These are phyloP conservation scores for Melanargia galathea DNA, from an alignment of 2,888 invertebrate species.

Conservation along the genomic window DNA sequence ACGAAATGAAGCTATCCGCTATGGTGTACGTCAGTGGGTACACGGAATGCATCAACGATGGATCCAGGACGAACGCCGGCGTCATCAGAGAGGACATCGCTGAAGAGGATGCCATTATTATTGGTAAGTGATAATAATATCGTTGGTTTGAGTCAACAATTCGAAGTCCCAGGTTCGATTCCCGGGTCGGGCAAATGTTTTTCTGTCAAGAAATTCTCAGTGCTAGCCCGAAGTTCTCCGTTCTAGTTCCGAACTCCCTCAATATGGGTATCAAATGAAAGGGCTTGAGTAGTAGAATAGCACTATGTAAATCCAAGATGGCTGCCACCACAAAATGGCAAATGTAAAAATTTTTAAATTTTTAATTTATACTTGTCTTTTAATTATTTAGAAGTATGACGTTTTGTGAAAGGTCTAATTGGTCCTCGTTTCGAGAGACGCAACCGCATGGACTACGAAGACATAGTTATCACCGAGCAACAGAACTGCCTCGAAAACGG, in stretches of 20 bases:
- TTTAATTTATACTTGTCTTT: no score
- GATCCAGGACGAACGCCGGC: slow-evolving; percentile 78
- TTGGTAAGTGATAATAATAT: slow-evolving; percentile 52
- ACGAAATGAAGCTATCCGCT: slow-evolving; percentile 84
- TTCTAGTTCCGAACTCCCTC: not conserved
- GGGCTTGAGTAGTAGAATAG: no score
- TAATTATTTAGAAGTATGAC: not conserved
- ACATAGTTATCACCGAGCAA: slow-evolving; percentile 66
- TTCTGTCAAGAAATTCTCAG: not conserved
- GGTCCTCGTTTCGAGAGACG: slow-evolving; percentile 70
- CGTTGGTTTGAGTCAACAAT: not conserved
- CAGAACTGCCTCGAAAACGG: slow-evolving; percentile 67
- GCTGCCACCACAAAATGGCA: no score
- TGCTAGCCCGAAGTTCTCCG: not conserved
- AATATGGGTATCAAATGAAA: no score
- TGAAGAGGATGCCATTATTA: slow-evolving; percentile 69
- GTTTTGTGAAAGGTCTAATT: slow-evolving; percentile 51
- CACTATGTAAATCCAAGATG: no score
- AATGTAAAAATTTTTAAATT: no score
- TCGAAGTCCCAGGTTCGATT: not conserved
- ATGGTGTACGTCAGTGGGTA: slow-evolving; percentile 83
- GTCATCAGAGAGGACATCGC: slow-evolving; percentile 66
- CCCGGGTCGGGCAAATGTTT: not conserved
- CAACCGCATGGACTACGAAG: slow-evolving; percentile 79
- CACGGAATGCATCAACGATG: slow-evolving; percentile 84